Percentiles rank a stretch among this genome's conserved stretches.
Conservation (phyloP, 2,797 vertebrate genomes). For the Ceyx erithaca region DNA sequence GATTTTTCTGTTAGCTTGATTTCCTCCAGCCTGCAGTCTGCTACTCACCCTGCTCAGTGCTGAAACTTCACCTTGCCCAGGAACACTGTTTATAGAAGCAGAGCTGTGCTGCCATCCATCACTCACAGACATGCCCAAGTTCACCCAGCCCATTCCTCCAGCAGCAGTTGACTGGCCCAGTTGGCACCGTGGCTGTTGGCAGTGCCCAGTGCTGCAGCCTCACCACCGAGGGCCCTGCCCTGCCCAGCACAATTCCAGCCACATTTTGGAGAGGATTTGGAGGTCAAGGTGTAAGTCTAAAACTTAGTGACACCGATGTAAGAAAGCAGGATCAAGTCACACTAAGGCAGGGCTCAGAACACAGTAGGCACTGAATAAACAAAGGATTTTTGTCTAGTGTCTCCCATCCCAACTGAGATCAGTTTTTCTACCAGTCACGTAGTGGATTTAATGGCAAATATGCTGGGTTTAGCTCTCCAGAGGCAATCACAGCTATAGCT, state of each 20-base stretch:
- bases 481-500: accelerated
- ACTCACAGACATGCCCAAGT: not conserved
- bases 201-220: not conserved
- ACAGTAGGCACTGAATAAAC: not conserved
- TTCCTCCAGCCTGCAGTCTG: not conserved
- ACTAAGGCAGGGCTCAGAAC: not conserved
- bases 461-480: accelerated
- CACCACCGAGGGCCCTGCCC: accelerated
- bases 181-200: accelerated
- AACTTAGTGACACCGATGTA: not conserved
- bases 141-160: not conserved
- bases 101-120: not conserved
- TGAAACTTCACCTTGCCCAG: not conserved
- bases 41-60: not conserved
- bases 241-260: not conserved
- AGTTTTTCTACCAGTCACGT: not conserved
- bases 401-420: not conserved
- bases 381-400: not conserved
- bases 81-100: not conserved
- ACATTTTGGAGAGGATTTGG: not conserved
- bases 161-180: not conserved
- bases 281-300: not conserved
- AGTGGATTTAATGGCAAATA: not conserved
- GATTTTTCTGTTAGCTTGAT: conserved; percentile 6
- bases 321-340: not conserved